phyloP scores from a whole-genome alignment of 2,113 vertebrate species.

The Nothocercus julius region DNA sequence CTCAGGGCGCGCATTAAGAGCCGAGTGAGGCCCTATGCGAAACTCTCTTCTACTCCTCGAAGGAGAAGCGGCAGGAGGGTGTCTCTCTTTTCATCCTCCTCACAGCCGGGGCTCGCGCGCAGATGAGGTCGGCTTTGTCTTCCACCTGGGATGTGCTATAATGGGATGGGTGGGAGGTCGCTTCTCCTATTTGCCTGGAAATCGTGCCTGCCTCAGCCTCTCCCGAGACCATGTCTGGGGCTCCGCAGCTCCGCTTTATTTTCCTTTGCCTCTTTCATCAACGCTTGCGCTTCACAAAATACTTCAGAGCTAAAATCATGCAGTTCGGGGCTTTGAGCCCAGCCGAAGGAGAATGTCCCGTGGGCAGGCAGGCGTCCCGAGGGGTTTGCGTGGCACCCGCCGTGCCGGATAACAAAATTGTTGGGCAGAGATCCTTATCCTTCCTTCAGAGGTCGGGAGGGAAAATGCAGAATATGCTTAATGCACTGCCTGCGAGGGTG shows the following conservation, averaged over 20 bases:
- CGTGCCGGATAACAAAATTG: background rate
- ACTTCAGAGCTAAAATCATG: constrained; percentile 37
- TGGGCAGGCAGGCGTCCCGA: background rate
- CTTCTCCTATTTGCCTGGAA: constrained; percentile 9
- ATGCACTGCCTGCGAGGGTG: constrained; percentile 25
- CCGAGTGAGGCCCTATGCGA: background rate
- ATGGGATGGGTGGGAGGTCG: background rate
- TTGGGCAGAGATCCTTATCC: background rate
- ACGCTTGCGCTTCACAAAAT: constrained; percentile 16
- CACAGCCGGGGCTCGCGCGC: background rate
- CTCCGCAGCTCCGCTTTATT: constrained; percentile 55
- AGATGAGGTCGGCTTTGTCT: background rate
- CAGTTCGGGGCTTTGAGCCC: background rate
- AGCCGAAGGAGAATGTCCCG: background rate
- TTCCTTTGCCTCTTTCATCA: constrained; percentile 37
- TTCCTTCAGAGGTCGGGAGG: constrained; percentile 2
- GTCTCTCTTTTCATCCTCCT: background rate
- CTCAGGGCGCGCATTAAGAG: background rate
- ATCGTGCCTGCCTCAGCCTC: constrained; percentile 37
- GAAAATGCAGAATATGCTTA: constrained; percentile 61
- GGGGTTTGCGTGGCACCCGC: background rate
- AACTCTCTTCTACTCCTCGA: background rate
- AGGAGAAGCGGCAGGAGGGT: background rate
- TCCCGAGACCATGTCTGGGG: background rate
- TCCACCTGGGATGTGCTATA: background rate